Evolutionary conservation across 2,797 vertebrate genomes (phyloP).

Genomic region (Catamblyrhynchus diadema): DNA sequence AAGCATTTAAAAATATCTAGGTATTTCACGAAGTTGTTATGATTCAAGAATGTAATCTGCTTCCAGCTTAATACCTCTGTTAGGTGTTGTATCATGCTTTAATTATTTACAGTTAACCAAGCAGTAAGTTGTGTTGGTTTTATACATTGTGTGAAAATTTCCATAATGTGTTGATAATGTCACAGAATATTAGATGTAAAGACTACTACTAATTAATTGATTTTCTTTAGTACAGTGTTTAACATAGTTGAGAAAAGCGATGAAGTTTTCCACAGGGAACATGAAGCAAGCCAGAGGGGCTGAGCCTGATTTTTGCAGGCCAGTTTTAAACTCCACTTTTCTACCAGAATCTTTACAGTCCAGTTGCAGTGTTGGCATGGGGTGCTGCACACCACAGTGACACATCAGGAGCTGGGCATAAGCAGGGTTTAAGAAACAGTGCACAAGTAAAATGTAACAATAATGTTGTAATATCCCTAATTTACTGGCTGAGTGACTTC

Average conservation of each 20-base stretch:
- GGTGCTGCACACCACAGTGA: accelerated
- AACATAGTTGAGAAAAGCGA: not conserved
- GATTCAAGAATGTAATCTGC: not conserved
- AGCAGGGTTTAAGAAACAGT: not conserved
- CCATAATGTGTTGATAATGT: not conserved
- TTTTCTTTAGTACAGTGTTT: not conserved
- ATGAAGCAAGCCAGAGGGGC: not conserved
- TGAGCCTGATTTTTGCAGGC: not conserved
- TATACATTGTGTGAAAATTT: not conserved
- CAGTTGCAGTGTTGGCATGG: not conserved
- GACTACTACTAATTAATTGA: not conserved
- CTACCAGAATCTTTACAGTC: not conserved
- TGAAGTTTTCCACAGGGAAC: not conserved
- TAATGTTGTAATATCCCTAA: not conserved
- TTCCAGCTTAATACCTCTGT: not conserved
- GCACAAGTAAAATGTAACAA: not conserved
- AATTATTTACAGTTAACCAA: not conserved
- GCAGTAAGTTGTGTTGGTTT: not conserved
- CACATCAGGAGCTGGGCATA: not conserved
- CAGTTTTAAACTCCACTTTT: not conserved
- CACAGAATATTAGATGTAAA: not conserved
- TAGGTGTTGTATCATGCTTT: not conserved
- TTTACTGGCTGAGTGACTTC: not conserved
- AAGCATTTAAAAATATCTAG: not conserved
- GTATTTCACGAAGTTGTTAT: not conserved